Evolutionary conservation across 23 tunicate genomes (phyloP).

Genomic region (Diplosoma virens): DNA sequence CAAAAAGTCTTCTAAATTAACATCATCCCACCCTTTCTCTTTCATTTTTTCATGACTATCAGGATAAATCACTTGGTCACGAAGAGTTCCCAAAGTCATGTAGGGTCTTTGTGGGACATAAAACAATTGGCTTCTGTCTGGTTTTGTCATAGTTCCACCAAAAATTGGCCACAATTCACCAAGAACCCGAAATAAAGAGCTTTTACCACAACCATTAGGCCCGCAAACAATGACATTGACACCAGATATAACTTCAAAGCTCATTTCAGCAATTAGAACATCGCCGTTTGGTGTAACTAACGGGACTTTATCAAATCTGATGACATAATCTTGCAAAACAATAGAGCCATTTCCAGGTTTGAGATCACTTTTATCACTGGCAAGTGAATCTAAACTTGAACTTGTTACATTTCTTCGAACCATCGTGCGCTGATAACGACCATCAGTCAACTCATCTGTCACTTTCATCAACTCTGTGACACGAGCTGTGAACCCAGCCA

Average conservation of each 20-base stretch:
- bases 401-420: constrained; percentile 23
- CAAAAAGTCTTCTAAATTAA: constrained; percentile 52
- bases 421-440: constrained; percentile 80
- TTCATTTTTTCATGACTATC: constrained; percentile 61
- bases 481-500: constrained; percentile 87
- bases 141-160: constrained; percentile 85
- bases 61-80: constrained; percentile 91
- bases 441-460: constrained; percentile 77
- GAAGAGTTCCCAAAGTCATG: constrained; percentile 82
- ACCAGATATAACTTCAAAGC: constrained; percentile 69
- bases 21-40: constrained; percentile 63
- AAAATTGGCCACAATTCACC: constrained; percentile 94
- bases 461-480: constrained; percentile 86
- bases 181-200: constrained; percentile 86
- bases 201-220: constrained; percentile 94
- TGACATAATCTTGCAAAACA: constrained; percentile 52
- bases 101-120: constrained; percentile 94
- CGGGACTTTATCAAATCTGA: constrained; percentile 81
- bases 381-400: background rate
- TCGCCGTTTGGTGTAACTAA: constrained; percentile 92
- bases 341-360: constrained; percentile 70
- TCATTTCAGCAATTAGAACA: constrained; percentile 74
- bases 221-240: constrained; percentile 85
- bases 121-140: constrained; percentile 74
- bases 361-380: background rate